phyloP scores from a whole-genome alignment of 2,113 vertebrate genomes.

The Camelus dromedarius region DNA sequence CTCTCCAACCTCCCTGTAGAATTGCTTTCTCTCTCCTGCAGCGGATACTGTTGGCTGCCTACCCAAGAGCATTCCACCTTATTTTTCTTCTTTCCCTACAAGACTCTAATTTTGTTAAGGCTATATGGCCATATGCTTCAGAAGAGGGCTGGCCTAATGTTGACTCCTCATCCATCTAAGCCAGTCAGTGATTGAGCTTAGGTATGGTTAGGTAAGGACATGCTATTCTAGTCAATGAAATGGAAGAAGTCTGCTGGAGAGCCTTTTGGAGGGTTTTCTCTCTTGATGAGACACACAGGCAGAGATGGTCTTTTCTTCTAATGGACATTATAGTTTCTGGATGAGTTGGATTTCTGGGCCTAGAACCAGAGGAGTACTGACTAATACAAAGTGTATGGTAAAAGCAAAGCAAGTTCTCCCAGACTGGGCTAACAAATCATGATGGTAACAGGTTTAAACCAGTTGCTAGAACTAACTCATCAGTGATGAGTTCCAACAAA shows the following conservation, averaged over 20 bases:
- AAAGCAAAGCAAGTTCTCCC: background rate
- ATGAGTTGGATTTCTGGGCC: slow-evolving; percentile 1
- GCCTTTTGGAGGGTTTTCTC: background rate
- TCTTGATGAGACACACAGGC: background rate
- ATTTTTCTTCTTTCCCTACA: background rate
- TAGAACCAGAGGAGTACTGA: background rate
- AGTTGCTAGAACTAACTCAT: background rate
- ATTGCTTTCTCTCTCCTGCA: background rate
- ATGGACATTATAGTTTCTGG: background rate
- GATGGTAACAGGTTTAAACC: background rate
- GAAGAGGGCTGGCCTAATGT: background rate
- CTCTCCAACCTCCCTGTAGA: background rate
- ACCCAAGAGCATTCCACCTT: background rate
- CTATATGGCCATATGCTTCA: background rate
- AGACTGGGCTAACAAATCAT: background rate
- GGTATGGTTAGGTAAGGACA: background rate
- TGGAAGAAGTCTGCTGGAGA: background rate
- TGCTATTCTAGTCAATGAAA: background rate
- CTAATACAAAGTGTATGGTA: background rate
- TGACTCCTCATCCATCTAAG: background rate
- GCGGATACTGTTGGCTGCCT: background rate
- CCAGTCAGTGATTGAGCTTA: background rate
- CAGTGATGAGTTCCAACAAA: background rate
- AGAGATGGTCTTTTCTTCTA: background rate
- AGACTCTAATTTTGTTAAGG: background rate